Base-by-base conservation (phyloP, 2,113 vertebrate genomes). In the Serinus canaria region DNA sequence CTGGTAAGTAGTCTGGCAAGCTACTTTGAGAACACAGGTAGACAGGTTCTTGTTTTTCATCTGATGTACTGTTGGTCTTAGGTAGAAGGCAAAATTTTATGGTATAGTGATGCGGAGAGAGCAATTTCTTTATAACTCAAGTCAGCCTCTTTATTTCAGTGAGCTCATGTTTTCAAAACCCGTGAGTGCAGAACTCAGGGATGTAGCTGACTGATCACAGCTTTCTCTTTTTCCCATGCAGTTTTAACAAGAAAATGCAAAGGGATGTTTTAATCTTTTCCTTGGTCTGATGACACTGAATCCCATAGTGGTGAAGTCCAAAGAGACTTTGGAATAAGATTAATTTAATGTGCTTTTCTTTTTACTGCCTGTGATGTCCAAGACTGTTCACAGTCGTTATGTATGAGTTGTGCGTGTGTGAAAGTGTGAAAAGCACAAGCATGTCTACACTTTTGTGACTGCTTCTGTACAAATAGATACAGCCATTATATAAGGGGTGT, bases 341-440 rank as follows among this genome's bases (percentile, higher is more conserved):
- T 43, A 8, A 30, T 17, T 35, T 31, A 24, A 75, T 9, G 9
- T 87, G 50, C 35, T 79, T 95, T 73, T 49, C 18, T 28, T 82
- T 73, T 89, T 79, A 44, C 37, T 11, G 11, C 28, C 70, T 69
- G 15, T 88, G 68, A 25, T 59, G 59, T 66, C 30, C 43, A 41
- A 69, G 74, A 41, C 70, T 62, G 35, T 44, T 85, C 18, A 30
- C 2, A 10, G 63, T 79, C 1, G 0, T 68, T 30, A 22, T 0
- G n/a, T 83, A 75, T 3, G 33, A 84, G 59, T 58, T 85, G 55
- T 86, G 73, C 19, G 5, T 67, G 68, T 88, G 84, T 89, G 73
- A 49, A 58, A 78, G 43, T 64, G 74, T 88, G 88, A 90, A 89
- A 93, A 96, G 92, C 85, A 89, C 49, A 87, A 95, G 88, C 86